Conservation (phyloP, 1,140 invertebrate species). For the Zaprionus inermis region DNA sequence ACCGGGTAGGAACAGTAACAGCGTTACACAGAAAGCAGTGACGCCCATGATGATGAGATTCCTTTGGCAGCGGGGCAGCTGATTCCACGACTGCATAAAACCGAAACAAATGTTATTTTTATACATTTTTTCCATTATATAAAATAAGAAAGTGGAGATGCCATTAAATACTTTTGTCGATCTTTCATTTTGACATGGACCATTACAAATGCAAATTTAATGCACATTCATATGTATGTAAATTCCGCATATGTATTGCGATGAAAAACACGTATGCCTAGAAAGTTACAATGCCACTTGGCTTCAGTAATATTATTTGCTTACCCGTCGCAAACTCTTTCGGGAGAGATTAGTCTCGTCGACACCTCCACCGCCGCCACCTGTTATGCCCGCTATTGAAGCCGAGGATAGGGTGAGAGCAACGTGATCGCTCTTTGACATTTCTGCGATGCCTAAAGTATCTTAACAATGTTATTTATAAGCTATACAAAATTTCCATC, state of each 20-base stretch:
- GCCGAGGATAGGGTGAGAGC: slow-evolving; percentile 63
- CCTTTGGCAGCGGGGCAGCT: slow-evolving; percentile 92
- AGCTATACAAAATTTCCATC: slow-evolving; percentile 5
- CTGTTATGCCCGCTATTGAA: slow-evolving; percentile 32
- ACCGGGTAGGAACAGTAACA: slow-evolving; percentile 69
- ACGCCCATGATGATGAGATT: slow-evolving; percentile 88
- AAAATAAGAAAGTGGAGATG: not conserved
- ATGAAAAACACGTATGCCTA: slow-evolving; percentile 12
- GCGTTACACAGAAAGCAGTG: slow-evolving; percentile 60
- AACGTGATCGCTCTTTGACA: slow-evolving; percentile 75
- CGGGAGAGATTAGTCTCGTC: slow-evolving; percentile 58
- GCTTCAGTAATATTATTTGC: slow-evolving; percentile 11
- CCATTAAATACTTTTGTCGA: not conserved
- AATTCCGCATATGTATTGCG: not conserved
- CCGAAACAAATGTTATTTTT: slow-evolving; percentile 12
- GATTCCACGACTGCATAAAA: slow-evolving; percentile 90
- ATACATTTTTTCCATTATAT: not conserved
- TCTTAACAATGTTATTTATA: not conserved
- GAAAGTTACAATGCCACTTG: slow-evolving; percentile 1
- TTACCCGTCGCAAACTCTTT: slow-evolving; percentile 76
- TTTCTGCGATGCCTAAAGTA: slow-evolving; percentile 17
- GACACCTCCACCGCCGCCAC: slow-evolving; percentile 18
- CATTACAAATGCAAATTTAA: slow-evolving; percentile 7
- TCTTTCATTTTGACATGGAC: not conserved
- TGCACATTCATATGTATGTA: slow-evolving; percentile 3